Percentiles rank a stretch among this genome's conserved stretches.
Conservation (phyloP, 1,140 invertebrate genomes). For the Saccostrea echinata region DNA sequence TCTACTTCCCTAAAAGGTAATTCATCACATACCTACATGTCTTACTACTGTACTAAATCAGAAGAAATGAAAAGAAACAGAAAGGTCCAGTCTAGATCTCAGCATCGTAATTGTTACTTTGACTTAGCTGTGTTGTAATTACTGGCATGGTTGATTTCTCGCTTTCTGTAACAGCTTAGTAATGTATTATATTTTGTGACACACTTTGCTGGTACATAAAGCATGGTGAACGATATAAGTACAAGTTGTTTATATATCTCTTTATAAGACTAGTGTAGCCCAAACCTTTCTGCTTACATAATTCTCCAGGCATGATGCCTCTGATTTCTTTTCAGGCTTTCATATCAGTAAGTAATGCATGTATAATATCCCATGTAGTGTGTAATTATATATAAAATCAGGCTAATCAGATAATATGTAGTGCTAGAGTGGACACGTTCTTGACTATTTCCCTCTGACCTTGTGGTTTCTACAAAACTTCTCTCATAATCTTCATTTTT, state of each 20-base stretch:
- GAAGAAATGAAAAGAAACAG: too few species aligned
- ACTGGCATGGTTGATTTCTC: too few species aligned
- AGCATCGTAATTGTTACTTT: too few species aligned
- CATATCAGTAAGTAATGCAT: slow-evolving; percentile 28
- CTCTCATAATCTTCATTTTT: too few species aligned
- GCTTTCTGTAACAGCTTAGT: too few species aligned
- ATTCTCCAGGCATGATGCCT: not conserved
- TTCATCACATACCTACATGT: not conserved
- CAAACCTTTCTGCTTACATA: not conserved
- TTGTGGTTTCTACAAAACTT: too few species aligned
- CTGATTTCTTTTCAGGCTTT: slow-evolving; percentile 44
- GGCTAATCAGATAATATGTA: not conserved
- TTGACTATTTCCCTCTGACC: not conserved
- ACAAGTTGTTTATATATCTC: too few species aligned
- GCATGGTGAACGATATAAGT: too few species aligned
- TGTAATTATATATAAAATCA: not conserved
- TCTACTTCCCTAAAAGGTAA: slow-evolving; percentile 89
- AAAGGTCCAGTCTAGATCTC: too few species aligned
- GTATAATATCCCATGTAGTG: not conserved
- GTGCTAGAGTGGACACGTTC: not conserved
- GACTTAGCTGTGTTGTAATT: too few species aligned
- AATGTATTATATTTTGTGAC: too few species aligned
- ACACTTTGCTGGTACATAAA: too few species aligned
- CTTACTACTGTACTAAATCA: not conserved
- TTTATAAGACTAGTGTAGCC: not conserved